Conservation (phyloP, 2,888 invertebrate genomes). For the Parascotia fuliginaria region DNA sequence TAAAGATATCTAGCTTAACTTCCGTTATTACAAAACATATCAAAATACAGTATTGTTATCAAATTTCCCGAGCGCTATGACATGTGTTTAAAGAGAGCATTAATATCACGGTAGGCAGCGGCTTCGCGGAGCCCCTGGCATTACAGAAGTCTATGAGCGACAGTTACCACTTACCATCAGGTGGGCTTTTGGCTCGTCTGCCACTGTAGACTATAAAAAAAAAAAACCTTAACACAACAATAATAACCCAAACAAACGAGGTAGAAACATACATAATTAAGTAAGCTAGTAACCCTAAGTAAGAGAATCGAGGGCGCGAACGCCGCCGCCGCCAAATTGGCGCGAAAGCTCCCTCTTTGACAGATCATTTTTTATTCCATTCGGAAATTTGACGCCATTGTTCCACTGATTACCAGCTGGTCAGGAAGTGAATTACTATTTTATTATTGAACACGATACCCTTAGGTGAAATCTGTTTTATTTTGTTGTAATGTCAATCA, state of each 20-base stretch:
- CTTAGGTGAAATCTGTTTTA: too few species aligned
- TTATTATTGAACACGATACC: conserved; percentile 17
- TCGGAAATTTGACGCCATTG: conserved; percentile 73
- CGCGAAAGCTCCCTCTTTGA: conserved; percentile 78
- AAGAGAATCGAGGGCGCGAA: conserved; percentile 66
- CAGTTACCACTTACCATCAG: too few species aligned
- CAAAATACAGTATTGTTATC: not conserved
- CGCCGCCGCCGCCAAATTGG: conserved; percentile 67
- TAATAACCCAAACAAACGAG: not conserved
- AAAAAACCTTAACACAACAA: not conserved
- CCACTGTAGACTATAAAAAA: too few species aligned
- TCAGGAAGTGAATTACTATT: conserved; percentile 66
- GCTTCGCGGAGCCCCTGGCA: too few species aligned
- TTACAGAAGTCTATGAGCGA: too few species aligned
- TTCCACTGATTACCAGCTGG: conserved; percentile 77
- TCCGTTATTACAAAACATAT: too few species aligned
- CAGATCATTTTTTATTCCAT: conserved; percentile 82
- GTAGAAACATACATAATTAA: conserved; percentile 2
- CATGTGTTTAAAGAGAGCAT: too few species aligned
- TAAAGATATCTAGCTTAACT: too few species aligned
- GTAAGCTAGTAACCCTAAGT: conserved; percentile 58
- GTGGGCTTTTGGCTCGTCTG: too few species aligned
- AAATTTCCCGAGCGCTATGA: too few species aligned
- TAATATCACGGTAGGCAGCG: too few species aligned
- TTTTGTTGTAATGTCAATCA: too few species aligned